Percentiles rank a stretch among this genome's conserved stretches.
Conservation (phyloP, 2,888 invertebrate species). For the Erebia epiphron region DNA sequence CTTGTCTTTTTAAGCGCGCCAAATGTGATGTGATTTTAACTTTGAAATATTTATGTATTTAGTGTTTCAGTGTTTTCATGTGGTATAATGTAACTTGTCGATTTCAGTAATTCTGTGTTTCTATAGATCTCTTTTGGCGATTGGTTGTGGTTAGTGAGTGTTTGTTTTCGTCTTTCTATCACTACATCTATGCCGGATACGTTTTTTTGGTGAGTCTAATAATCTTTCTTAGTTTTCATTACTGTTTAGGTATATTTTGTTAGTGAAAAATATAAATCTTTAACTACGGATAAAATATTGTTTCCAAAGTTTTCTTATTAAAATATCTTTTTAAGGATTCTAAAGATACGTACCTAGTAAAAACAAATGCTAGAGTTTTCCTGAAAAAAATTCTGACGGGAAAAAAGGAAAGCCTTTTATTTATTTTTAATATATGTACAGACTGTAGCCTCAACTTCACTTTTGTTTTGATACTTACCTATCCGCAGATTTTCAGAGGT, state of each 20-base stretch:
- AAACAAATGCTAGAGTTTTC: no score
- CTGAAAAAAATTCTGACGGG: no score
- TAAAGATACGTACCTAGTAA: no score
- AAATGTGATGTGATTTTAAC: slow-evolving; percentile 43
- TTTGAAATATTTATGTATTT: slow-evolving; percentile 23
- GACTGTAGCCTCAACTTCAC: no score
- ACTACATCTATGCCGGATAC: slow-evolving; percentile 40
- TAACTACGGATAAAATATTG: no score
- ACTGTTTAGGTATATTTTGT: neutral
- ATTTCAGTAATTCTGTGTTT: slow-evolving; percentile 20
- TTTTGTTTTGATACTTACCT: no score
- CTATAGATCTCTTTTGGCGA: slow-evolving; percentile 30
- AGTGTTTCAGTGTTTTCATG: slow-evolving; percentile 35
- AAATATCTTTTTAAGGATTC: no score
- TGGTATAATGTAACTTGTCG: slow-evolving; percentile 2
- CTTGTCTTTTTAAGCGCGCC: slow-evolving; percentile 65
- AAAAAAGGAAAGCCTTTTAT: no score
- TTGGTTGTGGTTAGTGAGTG: slow-evolving; percentile 42
- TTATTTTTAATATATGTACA: no score
- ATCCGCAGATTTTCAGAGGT: no score
- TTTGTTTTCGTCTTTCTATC: slow-evolving; percentile 34
- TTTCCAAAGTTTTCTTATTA: no score
- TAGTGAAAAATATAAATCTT: neutral
- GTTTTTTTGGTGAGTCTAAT: slow-evolving; percentile 42
- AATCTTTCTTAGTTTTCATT: slow-evolving; percentile 10